Evolutionary conservation across 2,888 invertebrate species (phyloP).

Genomic region (Drosophila paracracens): DNA sequence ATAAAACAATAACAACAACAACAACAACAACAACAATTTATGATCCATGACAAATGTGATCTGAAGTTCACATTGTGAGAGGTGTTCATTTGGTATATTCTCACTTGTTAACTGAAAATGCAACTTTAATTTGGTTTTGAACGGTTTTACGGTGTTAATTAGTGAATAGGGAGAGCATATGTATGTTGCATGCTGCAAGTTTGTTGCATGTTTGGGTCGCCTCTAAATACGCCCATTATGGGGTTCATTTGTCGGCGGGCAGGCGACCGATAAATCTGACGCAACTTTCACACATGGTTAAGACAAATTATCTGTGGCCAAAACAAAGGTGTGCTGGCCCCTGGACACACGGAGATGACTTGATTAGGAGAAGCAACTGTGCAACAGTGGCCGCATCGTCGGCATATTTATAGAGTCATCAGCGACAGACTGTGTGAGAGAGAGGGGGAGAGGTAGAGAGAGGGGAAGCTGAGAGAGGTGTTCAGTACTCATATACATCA

Average conservation of each 20-base stretch:
- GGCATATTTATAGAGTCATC: conserved; percentile 63
- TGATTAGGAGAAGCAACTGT: conserved; percentile 66
- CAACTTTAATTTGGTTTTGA: conserved; percentile 14
- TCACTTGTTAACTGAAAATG: conserved; percentile 47
- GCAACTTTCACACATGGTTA: conserved; percentile 80
- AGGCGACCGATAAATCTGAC: conserved; percentile 65
- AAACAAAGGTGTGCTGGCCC: conserved; percentile 62
- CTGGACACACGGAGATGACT: conserved; percentile 62
- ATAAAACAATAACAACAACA: conserved; percentile 6
- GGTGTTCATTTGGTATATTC: conserved; percentile 21
- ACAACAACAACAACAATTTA: conserved; percentile 17
- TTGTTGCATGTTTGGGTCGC: conserved; percentile 43
- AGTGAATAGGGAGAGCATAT: conserved; percentile 48
- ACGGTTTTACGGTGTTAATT: conserved; percentile 55
- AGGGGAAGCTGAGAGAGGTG: neutral
- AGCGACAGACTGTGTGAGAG: conserved; percentile 5
- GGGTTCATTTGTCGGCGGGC: conserved; percentile 70
- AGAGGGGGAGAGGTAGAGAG: accelerated
- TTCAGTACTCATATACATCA: conserved; percentile 63
- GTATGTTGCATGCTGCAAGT: conserved; percentile 31
- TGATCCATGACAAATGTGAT: conserved; percentile 18
- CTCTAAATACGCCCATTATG: conserved; percentile 61
- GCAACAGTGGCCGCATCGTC: conserved; percentile 34
- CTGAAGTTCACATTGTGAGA: conserved; percentile 28
- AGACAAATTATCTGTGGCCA: conserved; percentile 71